phyloP scores from a whole-genome alignment of 1,140 invertebrate species.

The Alviniconcha marisindica region DNA sequence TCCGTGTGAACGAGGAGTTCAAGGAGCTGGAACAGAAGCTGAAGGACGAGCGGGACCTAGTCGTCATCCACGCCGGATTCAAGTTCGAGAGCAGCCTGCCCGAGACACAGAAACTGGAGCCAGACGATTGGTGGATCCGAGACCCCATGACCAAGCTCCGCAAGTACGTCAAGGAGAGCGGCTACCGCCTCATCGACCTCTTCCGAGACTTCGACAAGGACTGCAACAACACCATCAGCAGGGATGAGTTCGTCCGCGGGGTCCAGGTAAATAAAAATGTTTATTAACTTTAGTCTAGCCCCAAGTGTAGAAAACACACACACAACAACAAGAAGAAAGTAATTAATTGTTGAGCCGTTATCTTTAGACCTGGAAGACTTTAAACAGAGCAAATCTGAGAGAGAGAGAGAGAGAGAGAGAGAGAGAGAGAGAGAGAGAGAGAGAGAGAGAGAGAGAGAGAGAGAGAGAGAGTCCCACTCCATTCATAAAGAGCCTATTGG shows the following conservation, averaged over 20 bases:
- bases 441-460: no score
- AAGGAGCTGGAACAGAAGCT: slow-evolving; percentile 60
- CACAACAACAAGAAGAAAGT: no score
- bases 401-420: no score
- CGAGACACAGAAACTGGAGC: slow-evolving; percentile 13
- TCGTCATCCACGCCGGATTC: slow-evolving; percentile 55
- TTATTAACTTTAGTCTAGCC: not conserved
- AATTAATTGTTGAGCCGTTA: no score
- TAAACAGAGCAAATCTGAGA: no score
- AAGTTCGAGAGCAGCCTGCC: slow-evolving; percentile 35
- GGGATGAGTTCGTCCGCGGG: slow-evolving; percentile 62
- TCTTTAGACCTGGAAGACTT: no score
- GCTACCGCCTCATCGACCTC: slow-evolving; percentile 70
- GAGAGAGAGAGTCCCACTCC: no score
- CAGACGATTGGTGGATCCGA: slow-evolving; percentile 48
- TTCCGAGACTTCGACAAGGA: slow-evolving; percentile 73
- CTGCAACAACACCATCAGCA: slow-evolving; percentile 61
- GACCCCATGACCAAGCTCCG: slow-evolving; percentile 69
- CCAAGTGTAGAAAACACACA: not conserved
- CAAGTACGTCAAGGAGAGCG: slow-evolving; percentile 58
- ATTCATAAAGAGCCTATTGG: no score
- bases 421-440: no score
- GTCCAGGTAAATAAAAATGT: slow-evolving; percentile 51
- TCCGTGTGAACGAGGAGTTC: slow-evolving; percentile 67
- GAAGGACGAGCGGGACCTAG: slow-evolving; percentile 82